Evolutionary conservation across 2,113 vertebrate genomes (phyloP).

Genomic region (Steatornis caripensis): DNA sequence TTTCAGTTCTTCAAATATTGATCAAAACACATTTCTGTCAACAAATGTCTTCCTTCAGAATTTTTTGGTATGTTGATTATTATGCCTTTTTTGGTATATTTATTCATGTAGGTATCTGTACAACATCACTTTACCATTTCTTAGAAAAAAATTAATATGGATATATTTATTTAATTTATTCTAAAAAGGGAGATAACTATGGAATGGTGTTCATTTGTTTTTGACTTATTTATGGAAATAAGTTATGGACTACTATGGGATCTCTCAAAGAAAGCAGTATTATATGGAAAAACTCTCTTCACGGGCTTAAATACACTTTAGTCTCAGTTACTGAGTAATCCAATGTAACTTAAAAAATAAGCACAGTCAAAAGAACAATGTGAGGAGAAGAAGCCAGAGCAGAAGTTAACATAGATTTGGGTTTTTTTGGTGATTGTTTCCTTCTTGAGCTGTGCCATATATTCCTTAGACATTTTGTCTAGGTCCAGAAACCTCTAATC

Average conservation of each 20-base stretch:
- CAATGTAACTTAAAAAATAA: not conserved
- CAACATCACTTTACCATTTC: not conserved
- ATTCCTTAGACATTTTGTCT: accelerated
- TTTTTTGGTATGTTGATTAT: not conserved
- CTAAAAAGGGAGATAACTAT: not conserved
- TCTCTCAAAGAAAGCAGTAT: not conserved
- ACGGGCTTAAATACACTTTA: not conserved
- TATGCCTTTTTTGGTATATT: not conserved
- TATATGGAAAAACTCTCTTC: not conserved
- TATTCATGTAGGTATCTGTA: not conserved
- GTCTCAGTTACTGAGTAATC: not conserved
- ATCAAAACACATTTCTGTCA: not conserved
- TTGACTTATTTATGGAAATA: not conserved
- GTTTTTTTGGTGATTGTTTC: accelerated
- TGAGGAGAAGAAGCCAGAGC: not conserved
- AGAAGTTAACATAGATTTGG: accelerated
- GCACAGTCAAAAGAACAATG: not conserved
- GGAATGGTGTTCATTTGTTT: not conserved
- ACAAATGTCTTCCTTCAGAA: not conserved
- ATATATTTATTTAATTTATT: not conserved
- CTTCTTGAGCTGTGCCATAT: not conserved
- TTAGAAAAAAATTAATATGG: not conserved
- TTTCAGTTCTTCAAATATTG: not conserved
- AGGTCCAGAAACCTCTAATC: not conserved
- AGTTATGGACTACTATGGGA: not conserved